Percentiles rank a stretch among this genome's conserved stretches.
These are phyloP conservation scores for Cetonia aurata DNA, from an alignment of 2,888 invertebrate genomes.

Conservation along the genomic window DNA sequence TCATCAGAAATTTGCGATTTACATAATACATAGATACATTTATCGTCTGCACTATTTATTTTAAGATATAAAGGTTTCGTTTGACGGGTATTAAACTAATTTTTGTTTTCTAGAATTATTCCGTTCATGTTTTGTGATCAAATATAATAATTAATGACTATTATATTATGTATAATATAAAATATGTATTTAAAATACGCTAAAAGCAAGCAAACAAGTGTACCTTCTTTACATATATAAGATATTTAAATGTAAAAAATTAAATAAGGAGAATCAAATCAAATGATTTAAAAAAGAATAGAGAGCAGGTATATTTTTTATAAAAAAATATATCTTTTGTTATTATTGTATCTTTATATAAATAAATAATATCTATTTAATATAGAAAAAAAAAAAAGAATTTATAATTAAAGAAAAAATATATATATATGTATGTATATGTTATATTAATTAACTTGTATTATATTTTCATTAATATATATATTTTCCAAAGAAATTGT, in stretches of 20 bases:
- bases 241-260: slow-evolving; percentile 31
- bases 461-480: slow-evolving; percentile 55
- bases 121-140: slow-evolving; percentile 66
- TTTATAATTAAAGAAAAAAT: background rate
- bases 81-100: slow-evolving; percentile 66
- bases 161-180: slow-evolving; percentile 19
- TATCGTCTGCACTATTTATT: slow-evolving; percentile 20
- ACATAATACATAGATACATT: too few species aligned
- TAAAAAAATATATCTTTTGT: slow-evolving; percentile 63
- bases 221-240: slow-evolving; percentile 61
- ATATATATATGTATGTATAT: slow-evolving; percentile 60
- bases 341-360: slow-evolving; percentile 58
- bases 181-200: slow-evolving; percentile 62
- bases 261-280: too few species aligned
- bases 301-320: slow-evolving; percentile 61
- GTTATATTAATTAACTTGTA: slow-evolving; percentile 56
- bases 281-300: slow-evolving; percentile 30
- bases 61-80: slow-evolving; percentile 33
- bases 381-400: slow-evolving; percentile 22
- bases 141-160: slow-evolving; percentile 35
- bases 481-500: slow-evolving; percentile 49
- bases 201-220: slow-evolving; percentile 60
- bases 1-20: too few species aligned
- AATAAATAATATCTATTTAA: slow-evolving; percentile 57
- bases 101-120: slow-evolving; percentile 60